Evolutionary conservation across 1,140 invertebrate species (phyloP).

Genomic region (Diorhabda sublineata): DNA sequence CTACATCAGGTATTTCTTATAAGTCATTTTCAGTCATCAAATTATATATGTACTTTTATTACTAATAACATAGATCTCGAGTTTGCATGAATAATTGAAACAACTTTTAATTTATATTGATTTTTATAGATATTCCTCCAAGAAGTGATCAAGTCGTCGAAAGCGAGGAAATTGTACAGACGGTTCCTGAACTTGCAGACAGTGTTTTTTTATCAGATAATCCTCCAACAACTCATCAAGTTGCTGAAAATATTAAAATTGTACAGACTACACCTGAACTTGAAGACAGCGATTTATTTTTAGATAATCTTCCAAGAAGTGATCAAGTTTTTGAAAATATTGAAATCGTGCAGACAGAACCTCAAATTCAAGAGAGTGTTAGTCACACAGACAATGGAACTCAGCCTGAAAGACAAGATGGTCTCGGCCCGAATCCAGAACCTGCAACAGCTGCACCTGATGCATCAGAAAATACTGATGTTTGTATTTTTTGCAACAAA

Average conservation of each 20-base stretch:
- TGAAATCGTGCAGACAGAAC: neutral
- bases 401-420: slow-evolving; percentile 1
- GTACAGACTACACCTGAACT: slow-evolving; percentile 4
- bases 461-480: slow-evolving; percentile 5
- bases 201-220: neutral
- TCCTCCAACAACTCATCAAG: slow-evolving; percentile 5
- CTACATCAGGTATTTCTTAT: no score
- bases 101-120: neutral
- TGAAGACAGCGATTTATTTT: neutral
- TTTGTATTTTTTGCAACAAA: slow-evolving; percentile 17
- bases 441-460: neutral
- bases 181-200: no score
- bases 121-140: neutral
- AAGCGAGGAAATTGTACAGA: no score
- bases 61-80: neutral
- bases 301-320: slow-evolving; percentile 9
- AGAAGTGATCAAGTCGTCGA: no score
- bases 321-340: slow-evolving; percentile 5
- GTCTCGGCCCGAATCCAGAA: neutral
- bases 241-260: slow-evolving; percentile 5
- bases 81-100: slow-evolving; percentile 5
- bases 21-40: no score
- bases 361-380: slow-evolving; percentile 8
- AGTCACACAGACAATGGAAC: neutral
- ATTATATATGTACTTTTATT: no score